Base-by-base conservation (phyloP, 1,140 invertebrate genomes). In the Eurosta solidaginis region DNA sequence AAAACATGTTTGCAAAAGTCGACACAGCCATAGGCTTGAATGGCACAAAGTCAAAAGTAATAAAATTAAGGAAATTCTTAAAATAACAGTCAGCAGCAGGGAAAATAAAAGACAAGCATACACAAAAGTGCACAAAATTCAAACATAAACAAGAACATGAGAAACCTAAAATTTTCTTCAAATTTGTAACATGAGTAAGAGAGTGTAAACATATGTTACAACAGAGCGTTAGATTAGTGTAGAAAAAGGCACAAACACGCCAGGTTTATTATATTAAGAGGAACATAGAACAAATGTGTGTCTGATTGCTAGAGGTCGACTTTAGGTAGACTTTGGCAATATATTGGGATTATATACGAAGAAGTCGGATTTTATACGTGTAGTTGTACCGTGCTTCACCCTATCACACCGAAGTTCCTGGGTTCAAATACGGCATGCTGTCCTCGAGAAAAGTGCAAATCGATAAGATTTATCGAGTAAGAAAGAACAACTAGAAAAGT, bases 61-160 rank as follows among this genome's bases (percentile, higher is more conserved):
- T 68, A 68, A 68, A 68, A 68, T 68, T 68, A 68, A 68, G 59
- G 59, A 68, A 68, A 68, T 68, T 68, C 59, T 68, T 40, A 68
- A 68, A 68, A 68, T 68, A 68, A 40, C 59, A 68, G 59, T 40
- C 20, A 68, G 59, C 4, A 29, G 20, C 59, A 68, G 33, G 59
- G 40, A 68, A 40, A 68, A 68, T 33, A 68, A 68, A 68, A 68
- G 33, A n/a, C 29, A 59, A 59, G 4, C 2, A 27, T n/a, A n/a
- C n/a, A n/a, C n/a, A 27, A 54, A 54, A 54, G 6, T 10, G 27
- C 20, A 12, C 59, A 68, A 40, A 33, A 22, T 33, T 17, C 54
- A 6, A 17, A 22, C 33, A 6, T 20, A 20, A 4, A 22, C 25
- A 20, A 6, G 14, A 2, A 9, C 54, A 63, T 63, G 33, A 2